Evolutionary conservation across 2,888 invertebrate species (phyloP).

Genomic region (Leptinotarsa tumamoca): DNA sequence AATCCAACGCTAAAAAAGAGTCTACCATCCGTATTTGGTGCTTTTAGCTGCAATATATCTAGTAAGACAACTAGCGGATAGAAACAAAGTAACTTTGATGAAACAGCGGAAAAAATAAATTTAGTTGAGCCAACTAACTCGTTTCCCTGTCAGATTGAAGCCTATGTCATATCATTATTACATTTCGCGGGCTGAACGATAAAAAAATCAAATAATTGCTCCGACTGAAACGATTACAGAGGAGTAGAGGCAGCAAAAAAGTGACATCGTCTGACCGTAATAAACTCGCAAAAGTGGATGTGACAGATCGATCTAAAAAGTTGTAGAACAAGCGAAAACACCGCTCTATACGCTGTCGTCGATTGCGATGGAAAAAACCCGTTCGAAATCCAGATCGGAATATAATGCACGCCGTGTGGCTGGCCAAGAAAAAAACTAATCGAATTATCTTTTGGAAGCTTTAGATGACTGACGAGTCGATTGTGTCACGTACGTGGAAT

Average conservation of each 20-base stretch:
- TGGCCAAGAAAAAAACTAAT: constrained; percentile 5
- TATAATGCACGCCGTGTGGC: constrained; percentile 48
- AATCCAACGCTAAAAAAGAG: no score
- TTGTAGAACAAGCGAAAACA: constrained; percentile 62
- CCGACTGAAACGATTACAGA: constrained; percentile 1
- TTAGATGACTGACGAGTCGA: constrained; percentile 2
- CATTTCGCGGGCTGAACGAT: no score
- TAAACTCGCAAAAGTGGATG: constrained; percentile 58
- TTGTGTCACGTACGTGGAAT: constrained; percentile 5
- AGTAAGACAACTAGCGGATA: no score
- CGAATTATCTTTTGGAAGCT: constrained; percentile 14
- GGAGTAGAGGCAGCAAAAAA: constrained; percentile 38
- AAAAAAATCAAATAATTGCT: no score
- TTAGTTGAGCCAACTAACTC: no score
- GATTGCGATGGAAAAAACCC: constrained; percentile 55
- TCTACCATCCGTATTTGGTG: no score
- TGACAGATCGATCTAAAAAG: constrained; percentile 61
- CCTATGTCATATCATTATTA: no score
- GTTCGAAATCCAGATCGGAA: constrained; percentile 59
- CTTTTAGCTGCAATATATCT: no score
- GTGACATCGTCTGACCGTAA: constrained; percentile 51
- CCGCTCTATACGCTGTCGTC: constrained; percentile 44
- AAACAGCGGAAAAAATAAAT: no score
- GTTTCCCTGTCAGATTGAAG: no score
- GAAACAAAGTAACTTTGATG: no score